phyloP scores from a whole-genome alignment of 2,113 vertebrate genomes.

The Xiphophorus hellerii region DNA sequence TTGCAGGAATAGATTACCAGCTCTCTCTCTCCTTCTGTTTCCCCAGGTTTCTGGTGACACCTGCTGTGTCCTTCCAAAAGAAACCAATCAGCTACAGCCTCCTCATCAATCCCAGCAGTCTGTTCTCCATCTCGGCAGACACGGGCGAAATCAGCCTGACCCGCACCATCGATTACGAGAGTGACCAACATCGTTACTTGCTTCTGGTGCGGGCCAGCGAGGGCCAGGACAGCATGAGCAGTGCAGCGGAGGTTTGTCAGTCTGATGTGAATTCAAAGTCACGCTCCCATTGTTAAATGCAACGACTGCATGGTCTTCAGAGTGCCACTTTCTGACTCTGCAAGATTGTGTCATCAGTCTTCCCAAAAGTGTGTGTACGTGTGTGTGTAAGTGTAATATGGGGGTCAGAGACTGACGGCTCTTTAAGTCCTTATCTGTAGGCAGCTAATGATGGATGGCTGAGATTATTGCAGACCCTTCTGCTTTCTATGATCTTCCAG shows the following conservation, averaged over 20 bases:
- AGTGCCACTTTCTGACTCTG: neutral
- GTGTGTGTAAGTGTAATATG: neutral
- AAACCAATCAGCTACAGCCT: constrained; percentile 87
- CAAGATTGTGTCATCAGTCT: neutral
- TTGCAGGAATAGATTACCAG: neutral
- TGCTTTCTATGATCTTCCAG: too few relatives aligned
- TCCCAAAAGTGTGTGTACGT: neutral
- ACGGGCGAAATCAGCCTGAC: constrained; percentile 85
- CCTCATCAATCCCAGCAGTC: constrained; percentile 86
- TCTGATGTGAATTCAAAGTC: neutral
- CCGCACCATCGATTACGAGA: constrained; percentile 85
- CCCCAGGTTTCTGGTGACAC: constrained; percentile 84
- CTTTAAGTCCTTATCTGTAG: neutral
- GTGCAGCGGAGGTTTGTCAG: constrained; percentile 83
- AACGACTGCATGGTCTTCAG: neutral
- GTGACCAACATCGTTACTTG: constrained; percentile 84
- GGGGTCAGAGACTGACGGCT: neutral
- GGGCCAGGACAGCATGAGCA: constrained; percentile 80
- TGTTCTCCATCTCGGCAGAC: constrained; percentile 83
- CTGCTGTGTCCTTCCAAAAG: constrained; percentile 87
- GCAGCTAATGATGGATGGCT: neutral
- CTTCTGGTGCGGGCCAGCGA: constrained; percentile 86
- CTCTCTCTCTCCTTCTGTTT: constrained; percentile 16
- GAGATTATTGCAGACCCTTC: too few relatives aligned
- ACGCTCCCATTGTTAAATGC: neutral